Conservation (phyloP, 1,140 invertebrate species). For the Telenomus remus region DNA sequence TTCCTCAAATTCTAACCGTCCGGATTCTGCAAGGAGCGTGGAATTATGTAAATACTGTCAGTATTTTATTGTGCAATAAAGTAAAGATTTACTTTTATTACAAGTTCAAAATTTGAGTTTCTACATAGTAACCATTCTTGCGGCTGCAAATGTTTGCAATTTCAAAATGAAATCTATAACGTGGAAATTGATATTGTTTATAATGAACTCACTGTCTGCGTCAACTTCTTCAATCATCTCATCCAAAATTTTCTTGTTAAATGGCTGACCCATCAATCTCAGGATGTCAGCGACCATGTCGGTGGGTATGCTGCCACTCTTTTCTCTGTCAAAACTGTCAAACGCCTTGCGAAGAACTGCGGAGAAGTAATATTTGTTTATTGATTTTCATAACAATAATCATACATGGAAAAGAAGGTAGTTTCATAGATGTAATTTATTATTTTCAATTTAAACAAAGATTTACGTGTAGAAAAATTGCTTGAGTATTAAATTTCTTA, state of each 20-base stretch:
- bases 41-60: not conserved
- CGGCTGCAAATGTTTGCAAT: too few relatives aligned
- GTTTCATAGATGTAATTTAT: too few relatives aligned
- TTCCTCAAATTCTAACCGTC: constrained; percentile 95
- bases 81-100: not conserved
- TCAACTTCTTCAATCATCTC: constrained; percentile 97
- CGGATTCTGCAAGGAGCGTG: constrained; percentile 82
- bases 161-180: not conserved
- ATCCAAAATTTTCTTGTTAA: constrained; percentile 95
- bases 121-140: not conserved
- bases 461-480: not conserved
- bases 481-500: constrained; percentile 11
- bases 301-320: constrained; percentile 93
- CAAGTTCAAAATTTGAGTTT: not conserved
- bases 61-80: not conserved
- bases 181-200: not conserved
- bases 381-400: too few relatives aligned
- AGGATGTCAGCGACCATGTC: constrained; percentile 96
- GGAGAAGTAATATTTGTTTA: constrained; percentile 21
- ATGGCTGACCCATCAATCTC: constrained; percentile 95
- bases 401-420: too few relatives aligned
- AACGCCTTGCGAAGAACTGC: constrained; percentile 95
- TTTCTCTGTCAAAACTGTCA: constrained; percentile 96
- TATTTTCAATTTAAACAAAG: too few relatives aligned
- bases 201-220: constrained; percentile 88